Evolutionary conservation across 2,113 vertebrate genomes (phyloP).

Genomic region (Bos indicus): DNA sequence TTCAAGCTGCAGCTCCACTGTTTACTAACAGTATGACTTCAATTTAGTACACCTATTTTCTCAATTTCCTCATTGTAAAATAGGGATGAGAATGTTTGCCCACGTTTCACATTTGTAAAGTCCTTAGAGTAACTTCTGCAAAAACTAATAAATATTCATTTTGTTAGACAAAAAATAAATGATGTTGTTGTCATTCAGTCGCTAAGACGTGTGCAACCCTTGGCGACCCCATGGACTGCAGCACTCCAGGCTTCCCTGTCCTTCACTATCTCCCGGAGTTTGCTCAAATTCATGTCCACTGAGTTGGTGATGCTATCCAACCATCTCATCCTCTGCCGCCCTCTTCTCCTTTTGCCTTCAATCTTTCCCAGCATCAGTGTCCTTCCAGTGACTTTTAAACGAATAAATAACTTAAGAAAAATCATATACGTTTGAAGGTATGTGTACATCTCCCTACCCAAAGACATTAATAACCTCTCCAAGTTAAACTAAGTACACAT

Average conservation of each 20-base stretch:
- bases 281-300: background rate
- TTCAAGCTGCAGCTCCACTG: background rate
- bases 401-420: background rate
- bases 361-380: background rate
- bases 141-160: background rate
- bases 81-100: background rate
- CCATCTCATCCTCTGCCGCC: background rate
- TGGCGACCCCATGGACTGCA: background rate
- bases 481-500: background rate
- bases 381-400: background rate
- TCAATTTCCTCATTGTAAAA: conserved; percentile 7
- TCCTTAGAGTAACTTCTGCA: background rate
- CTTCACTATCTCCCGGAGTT: background rate
- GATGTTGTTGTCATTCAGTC: background rate
- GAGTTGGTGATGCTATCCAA: background rate
- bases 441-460: background rate
- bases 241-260: background rate
- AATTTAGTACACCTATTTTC: background rate
- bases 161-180: background rate
- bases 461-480: background rate
- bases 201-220: background rate
- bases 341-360: background rate
- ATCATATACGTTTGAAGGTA: background rate
- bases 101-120: conserved; percentile 12
- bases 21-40: background rate